phyloP scores from a whole-genome alignment of 2,888 invertebrate genomes.

The Euclidia mi region DNA sequence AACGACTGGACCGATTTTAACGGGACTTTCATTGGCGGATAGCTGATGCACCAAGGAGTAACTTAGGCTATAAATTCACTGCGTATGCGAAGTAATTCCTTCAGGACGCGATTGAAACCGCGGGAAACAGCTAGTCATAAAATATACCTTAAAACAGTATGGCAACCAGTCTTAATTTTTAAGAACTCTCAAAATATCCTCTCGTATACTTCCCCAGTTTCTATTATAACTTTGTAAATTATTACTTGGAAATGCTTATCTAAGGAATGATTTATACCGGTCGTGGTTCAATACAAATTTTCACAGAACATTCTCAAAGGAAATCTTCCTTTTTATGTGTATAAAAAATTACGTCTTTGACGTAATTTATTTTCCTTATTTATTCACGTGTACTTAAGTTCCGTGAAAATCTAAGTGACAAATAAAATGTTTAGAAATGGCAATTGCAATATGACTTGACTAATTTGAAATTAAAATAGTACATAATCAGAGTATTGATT shows the following conservation, averaged over 20 bases:
- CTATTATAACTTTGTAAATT: conserved; percentile 1
- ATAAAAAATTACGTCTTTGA: conserved; percentile 1
- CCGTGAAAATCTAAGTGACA: background rate
- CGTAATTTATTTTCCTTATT: conserved; percentile 6
- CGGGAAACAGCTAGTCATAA: too few species aligned
- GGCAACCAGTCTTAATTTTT: too few species aligned
- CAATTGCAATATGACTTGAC: too few species aligned
- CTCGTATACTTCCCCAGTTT: background rate
- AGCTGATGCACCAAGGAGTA: too few species aligned
- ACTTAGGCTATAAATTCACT: too few species aligned
- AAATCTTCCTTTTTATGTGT: conserved; percentile 9
- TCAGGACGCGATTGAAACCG: too few species aligned
- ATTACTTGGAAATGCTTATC: conserved; percentile 15
- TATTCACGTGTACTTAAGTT: conserved; percentile 5
- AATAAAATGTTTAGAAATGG: background rate
- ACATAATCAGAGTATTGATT: too few species aligned
- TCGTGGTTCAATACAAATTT: conserved; percentile 15
- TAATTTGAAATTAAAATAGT: too few species aligned
- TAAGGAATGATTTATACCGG: conserved; percentile 15
- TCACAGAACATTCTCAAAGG: conserved; percentile 1
- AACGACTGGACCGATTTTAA: too few species aligned
- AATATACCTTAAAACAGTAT: too few species aligned
- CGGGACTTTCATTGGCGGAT: too few species aligned
- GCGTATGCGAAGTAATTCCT: too few species aligned
- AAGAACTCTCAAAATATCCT: background rate